Percentiles rank a stretch among this genome's conserved stretches.
Conservation (phyloP, 2,797 vertebrate genomes). For the Pantherophis vulpinus region DNA sequence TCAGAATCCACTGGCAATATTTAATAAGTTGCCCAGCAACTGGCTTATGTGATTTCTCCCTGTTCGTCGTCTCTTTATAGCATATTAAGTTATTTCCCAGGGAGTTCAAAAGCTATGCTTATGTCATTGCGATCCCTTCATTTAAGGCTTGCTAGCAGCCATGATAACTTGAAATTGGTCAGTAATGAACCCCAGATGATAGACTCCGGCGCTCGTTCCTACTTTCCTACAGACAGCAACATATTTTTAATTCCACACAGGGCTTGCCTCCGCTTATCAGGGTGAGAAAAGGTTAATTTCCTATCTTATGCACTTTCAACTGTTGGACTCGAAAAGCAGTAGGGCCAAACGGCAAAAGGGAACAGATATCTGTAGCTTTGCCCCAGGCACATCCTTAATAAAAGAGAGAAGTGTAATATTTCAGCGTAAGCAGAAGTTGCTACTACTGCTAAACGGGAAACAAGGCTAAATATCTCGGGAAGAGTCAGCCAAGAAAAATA, state of each 20-base stretch:
- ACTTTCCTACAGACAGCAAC: not conserved
- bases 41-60: not conserved
- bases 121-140: not conserved
- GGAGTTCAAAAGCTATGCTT: not conserved
- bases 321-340: slow-evolving; percentile 4
- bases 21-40: not conserved
- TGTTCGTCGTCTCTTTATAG: not conserved
- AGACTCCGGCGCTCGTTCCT: not conserved
- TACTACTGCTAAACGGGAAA: not conserved
- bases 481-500: not conserved
- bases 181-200: not conserved
- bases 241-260: not conserved
- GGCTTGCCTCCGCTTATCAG: not conserved
- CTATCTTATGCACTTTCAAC: not conserved
- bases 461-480: not conserved
- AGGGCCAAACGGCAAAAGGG: not conserved
- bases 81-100: not conserved
- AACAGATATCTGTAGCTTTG: slow-evolving; percentile 4
- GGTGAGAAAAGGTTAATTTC: slow-evolving; percentile 1
- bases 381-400: slow-evolving; percentile 16
- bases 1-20: not conserved
- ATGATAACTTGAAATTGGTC: not conserved
- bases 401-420: slow-evolving; percentile 1
- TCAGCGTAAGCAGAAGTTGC: slow-evolving; percentile 22
- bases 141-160: not conserved